phyloP scores from a whole-genome alignment of 2,888 invertebrate species.

The Linnaemya tessellans region DNA sequence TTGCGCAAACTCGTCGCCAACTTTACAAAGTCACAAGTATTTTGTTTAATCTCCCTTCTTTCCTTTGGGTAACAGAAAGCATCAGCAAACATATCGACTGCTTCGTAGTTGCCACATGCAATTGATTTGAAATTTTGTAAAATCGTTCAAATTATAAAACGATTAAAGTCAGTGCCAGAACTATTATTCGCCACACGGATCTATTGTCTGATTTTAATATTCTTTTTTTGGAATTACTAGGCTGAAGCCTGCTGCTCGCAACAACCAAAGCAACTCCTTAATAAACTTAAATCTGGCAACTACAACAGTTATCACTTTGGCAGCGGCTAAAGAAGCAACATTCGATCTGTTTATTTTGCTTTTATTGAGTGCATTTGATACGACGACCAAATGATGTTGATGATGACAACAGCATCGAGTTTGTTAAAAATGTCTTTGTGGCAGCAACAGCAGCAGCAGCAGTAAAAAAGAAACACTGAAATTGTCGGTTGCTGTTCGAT shows the following conservation, averaged over 20 bases:
- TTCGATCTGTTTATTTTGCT: constrained; percentile 44
- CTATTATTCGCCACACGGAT: no score
- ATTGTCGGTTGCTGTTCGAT: constrained; percentile 62
- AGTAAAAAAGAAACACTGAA: constrained; percentile 14
- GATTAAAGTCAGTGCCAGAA: no score
- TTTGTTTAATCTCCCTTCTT: constrained; percentile 29
- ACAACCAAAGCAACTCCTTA: no score
- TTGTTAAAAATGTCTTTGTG: constrained; percentile 65
- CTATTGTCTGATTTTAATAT: no score
- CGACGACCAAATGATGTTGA: constrained; percentile 60
- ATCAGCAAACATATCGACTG: not conserved
- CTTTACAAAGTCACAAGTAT: constrained; percentile 68
- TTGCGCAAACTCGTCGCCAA: constrained; percentile 73
- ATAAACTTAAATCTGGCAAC: constrained; percentile 5
- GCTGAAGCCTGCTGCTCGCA: no score
- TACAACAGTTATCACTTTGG: not conserved
- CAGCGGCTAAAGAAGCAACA: constrained; percentile 51
- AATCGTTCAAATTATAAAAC: not conserved
- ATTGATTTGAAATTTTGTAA: not conserved
- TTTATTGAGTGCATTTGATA: constrained; percentile 56
- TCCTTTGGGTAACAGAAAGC: not conserved
- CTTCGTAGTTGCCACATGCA: not conserved
- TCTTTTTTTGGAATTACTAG: no score
- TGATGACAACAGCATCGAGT: constrained; percentile 66
- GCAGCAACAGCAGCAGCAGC: no score